These are phyloP conservation scores for Pseudopipra pipra DNA, from an alignment of 2,113 vertebrate species.

Conservation along the genomic window DNA sequence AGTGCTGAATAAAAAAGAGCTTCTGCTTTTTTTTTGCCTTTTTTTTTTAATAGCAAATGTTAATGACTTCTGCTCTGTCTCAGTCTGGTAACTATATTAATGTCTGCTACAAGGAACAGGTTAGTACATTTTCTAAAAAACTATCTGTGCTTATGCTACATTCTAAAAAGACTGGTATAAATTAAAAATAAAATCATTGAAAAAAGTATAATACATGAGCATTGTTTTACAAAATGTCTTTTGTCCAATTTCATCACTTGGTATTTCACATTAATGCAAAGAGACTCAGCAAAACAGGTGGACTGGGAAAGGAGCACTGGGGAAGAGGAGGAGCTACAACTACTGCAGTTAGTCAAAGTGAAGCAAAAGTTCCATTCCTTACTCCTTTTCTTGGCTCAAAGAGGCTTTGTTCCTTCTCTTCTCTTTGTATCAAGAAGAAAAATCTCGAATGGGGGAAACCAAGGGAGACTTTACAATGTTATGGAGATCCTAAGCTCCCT, in stretches of 20 bases:
- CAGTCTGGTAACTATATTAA: neutral
- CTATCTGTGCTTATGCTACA: neutral
- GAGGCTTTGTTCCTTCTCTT: neutral
- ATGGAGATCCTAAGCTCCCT: neutral
- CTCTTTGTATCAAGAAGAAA: neutral
- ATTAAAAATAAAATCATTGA: conserved; percentile 1
- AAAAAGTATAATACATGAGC: neutral
- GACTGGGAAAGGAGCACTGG: neutral
- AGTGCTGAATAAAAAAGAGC: neutral
- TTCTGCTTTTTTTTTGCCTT: neutral
- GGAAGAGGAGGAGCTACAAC: neutral
- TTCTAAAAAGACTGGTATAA: neutral
- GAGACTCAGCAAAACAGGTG: neutral
- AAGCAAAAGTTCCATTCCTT: neutral
- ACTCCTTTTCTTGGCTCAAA: neutral
- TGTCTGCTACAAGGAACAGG: neutral
- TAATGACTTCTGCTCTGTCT: neutral
- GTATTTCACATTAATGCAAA: neutral
- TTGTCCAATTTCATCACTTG: neutral
- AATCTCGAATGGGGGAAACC: neutral
- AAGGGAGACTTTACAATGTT: neutral
- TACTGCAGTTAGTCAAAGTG: neutral
- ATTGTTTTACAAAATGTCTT: neutral
- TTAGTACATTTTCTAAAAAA: neutral
- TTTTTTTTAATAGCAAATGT: neutral